Evolutionary conservation across 2,113 vertebrate species (phyloP).

Genomic region (Prochilodus magdalenae): DNA sequence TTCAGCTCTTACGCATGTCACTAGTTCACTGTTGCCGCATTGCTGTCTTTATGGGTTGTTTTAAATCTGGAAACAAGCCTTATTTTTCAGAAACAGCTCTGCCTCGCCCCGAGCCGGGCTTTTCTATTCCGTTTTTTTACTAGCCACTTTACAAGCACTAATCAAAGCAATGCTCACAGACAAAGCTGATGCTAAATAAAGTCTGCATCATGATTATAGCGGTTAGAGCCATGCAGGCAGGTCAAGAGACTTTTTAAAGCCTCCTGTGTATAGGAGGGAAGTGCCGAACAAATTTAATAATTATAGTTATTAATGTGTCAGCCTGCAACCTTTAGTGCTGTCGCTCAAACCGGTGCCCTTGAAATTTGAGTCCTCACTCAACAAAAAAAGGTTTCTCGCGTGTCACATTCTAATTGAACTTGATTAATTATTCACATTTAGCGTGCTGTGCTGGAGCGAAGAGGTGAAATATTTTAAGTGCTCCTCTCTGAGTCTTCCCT

Average conservation of each 20-base stretch:
- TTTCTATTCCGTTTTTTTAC: constrained; percentile 6
- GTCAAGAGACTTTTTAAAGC: constrained; percentile 33
- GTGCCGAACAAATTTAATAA: constrained; percentile 44
- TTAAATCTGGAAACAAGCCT: neutral
- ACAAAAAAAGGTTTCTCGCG: neutral
- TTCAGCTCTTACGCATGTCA: too few relatives aligned
- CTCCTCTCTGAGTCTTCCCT: neutral
- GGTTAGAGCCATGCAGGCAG: constrained; percentile 23
- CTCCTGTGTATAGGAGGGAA: neutral
- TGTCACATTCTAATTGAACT: neutral
- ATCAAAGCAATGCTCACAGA: constrained; percentile 16
- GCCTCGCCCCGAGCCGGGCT: neutral
- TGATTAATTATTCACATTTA: constrained; percentile 36
- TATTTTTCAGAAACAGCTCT: neutral
- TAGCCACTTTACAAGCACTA: constrained; percentile 8
- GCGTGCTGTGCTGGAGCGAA: neutral
- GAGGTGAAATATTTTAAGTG: constrained; percentile 11
- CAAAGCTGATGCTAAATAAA: constrained; percentile 11
- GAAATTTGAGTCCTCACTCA: constrained; percentile 15
- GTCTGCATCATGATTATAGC: constrained; percentile 22
- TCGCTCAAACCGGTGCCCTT: constrained; percentile 20
- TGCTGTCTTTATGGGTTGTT: neutral
- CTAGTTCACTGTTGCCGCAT: neutral
- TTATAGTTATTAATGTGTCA: constrained; percentile 46
- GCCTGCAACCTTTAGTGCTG: constrained; percentile 6